Conservation (phyloP, 1,140 invertebrate species). For the Cryptotermes secundus region DNA sequence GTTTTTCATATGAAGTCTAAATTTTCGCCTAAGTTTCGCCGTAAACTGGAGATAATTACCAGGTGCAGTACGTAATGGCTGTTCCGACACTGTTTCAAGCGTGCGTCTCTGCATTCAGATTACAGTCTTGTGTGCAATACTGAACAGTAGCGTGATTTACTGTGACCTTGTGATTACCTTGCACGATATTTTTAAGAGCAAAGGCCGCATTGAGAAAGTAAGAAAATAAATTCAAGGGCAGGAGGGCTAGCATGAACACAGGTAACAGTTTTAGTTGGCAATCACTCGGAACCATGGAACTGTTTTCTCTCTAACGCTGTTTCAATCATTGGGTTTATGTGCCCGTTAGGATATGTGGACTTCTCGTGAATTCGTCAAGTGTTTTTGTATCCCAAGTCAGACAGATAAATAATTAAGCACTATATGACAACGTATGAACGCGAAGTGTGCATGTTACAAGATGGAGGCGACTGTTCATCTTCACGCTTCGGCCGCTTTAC, state of each 20-base stretch:
- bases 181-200: conserved; percentile 14
- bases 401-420: too few species aligned
- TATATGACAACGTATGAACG: too few species aligned
- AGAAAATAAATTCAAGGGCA: background rate
- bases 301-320: too few species aligned
- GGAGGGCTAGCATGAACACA: background rate
- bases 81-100: background rate
- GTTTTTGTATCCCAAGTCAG: too few species aligned
- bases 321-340: too few species aligned
- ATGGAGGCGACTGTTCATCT: too few species aligned
- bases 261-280: too few species aligned
- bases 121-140: background rate
- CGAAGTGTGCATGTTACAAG: too few species aligned
- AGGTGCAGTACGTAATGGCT: background rate
- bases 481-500: too few species aligned
- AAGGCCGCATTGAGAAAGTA: background rate
- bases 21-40: background rate
- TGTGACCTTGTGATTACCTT: background rate
- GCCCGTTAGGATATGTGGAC: too few species aligned
- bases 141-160: background rate
- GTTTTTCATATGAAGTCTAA: background rate
- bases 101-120: background rate
- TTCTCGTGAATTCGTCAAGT: too few species aligned
- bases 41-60: conserved; percentile 11
- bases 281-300: too few species aligned